Conservation (phyloP, 2,888 invertebrate species). For the Sinodicranocentrus sp. region DNA sequence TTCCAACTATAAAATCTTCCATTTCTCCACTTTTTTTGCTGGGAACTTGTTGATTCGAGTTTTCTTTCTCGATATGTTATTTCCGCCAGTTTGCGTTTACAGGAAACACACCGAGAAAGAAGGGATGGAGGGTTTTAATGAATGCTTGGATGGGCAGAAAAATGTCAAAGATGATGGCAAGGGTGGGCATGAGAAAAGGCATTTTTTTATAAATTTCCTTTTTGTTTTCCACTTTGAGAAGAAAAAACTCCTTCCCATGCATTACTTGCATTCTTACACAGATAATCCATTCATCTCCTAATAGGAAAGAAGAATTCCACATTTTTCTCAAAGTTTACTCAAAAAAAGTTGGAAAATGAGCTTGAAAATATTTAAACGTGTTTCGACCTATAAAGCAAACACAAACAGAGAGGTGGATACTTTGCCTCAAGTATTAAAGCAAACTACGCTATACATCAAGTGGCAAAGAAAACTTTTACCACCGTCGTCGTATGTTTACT, state of each 20-base stretch:
- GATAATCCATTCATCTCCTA: conserved; percentile 35
- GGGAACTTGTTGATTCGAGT: conserved; percentile 56
- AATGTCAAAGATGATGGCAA: conserved; percentile 1
- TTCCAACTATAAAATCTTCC: conserved; percentile 4
- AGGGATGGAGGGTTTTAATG: conserved; percentile 34
- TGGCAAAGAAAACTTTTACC: not conserved
- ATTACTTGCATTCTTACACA: not conserved
- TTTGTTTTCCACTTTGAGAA: too few relatives aligned
- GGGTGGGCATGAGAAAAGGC: conserved; percentile 8
- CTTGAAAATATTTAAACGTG: too few relatives aligned
- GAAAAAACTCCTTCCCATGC: too few relatives aligned
- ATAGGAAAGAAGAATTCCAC: too few relatives aligned
- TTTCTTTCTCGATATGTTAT: conserved; percentile 4
- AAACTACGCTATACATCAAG: too few relatives aligned
- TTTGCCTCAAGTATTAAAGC: too few relatives aligned
- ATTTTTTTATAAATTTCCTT: too few relatives aligned
- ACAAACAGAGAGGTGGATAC: too few relatives aligned
- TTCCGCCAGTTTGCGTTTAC: conserved; percentile 18
- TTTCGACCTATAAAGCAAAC: too few relatives aligned
- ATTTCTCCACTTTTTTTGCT: conserved; percentile 13
- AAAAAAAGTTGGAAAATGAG: too few relatives aligned
- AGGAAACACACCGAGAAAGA: conserved; percentile 24
- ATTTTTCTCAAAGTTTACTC: too few relatives aligned
- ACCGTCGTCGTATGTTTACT: conserved; percentile 32
- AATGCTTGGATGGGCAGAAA: conserved; percentile 29